A percentile compares a stretch with the other conserved stretches of the same genome.
These are phyloP conservation scores for Halyomorpha halys DNA, from an alignment of 1,140 invertebrate genomes.

Conservation along the genomic window DNA sequence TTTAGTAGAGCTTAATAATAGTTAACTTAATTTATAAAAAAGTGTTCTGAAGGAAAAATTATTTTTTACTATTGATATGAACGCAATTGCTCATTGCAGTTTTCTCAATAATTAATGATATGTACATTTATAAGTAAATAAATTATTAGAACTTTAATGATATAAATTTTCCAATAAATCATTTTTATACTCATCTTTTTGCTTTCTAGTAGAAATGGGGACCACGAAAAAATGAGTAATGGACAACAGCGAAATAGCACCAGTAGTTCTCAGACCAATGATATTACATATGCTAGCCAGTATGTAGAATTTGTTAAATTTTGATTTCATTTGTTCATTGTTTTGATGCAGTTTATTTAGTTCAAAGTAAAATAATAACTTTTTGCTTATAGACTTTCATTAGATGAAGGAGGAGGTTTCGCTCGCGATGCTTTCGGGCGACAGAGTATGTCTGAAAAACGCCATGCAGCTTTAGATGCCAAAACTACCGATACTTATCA, in stretches of 20 bases:
- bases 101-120: too few relatives aligned
- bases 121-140: too few relatives aligned
- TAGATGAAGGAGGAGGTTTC: slow-evolving; percentile 59
- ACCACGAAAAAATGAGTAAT: background rate
- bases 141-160: too few relatives aligned
- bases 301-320: slow-evolving; percentile 31
- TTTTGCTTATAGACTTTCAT: slow-evolving; percentile 46
- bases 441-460: slow-evolving; percentile 94
- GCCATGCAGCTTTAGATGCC: slow-evolving; percentile 89
- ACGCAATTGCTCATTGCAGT: too few relatives aligned
- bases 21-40: too few relatives aligned
- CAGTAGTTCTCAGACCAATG: slow-evolving; percentile 34
- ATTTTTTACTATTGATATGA: too few relatives aligned
- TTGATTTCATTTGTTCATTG: background rate
- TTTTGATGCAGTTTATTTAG: background rate
- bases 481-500: slow-evolving; percentile 90
- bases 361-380: background rate
- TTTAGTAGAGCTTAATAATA: too few relatives aligned
- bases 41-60: too few relatives aligned
- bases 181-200: too few relatives aligned
- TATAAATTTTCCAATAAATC: too few relatives aligned
- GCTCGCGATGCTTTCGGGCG: slow-evolving; percentile 83
- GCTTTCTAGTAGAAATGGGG: background rate
- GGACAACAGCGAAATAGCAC: slow-evolving; percentile 29
- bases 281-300: slow-evolving; percentile 66